Evolutionary conservation across 2,113 vertebrate species (phyloP), one percentile per base, ranked within the genome.

Genomic region (mouse (Mus musculus)): DNA sequence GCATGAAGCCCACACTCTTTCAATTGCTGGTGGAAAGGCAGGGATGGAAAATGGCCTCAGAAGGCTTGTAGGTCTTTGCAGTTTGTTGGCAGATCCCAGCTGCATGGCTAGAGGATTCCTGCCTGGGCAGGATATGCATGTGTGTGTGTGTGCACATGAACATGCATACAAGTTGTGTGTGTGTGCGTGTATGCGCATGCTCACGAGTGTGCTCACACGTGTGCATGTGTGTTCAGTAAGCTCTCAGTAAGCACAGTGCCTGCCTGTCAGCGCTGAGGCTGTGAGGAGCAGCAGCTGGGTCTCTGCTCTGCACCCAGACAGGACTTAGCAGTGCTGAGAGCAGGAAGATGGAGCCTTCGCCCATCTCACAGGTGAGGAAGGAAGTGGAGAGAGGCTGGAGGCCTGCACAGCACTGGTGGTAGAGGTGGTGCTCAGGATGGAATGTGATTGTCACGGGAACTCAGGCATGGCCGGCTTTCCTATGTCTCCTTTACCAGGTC

Each of bases 401-500:
- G 59, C 65, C 67, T 46, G 14, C 36, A 30, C n/a, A 59, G 9
- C 30, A 13, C 54, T 22, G 7, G 69, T 28, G 2, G 13, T 16
- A 17, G 81, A n/a, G 54, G 46, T 10, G 20, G 36, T 4, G 0
- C 56, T n/a, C 7, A 73, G 52, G 49, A 36, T 1, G 1, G 59
- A 52, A 84, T 2, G 5, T 20, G 65, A 86, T 16, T 19, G 14
- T 13, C 42, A 1, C n/a, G 10, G 52, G 46, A 28, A 39, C 67
- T 54, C 7, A 76, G 59, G 12, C 39, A 8, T 0, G 0, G 42
- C 54, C 42, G n/a, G 14, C 49, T 30, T 8, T 3, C 22, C 73
- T 4, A 0, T 30, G 59, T 59, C 89, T 63, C 88, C 75, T 95
- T 67, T 3, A 54, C 17, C 84, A 99, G 99, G 99, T 99, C 89